Evolutionary conservation across 2,797 vertebrate genomes (phyloP).

Genomic region (Vireo griseus): DNA sequence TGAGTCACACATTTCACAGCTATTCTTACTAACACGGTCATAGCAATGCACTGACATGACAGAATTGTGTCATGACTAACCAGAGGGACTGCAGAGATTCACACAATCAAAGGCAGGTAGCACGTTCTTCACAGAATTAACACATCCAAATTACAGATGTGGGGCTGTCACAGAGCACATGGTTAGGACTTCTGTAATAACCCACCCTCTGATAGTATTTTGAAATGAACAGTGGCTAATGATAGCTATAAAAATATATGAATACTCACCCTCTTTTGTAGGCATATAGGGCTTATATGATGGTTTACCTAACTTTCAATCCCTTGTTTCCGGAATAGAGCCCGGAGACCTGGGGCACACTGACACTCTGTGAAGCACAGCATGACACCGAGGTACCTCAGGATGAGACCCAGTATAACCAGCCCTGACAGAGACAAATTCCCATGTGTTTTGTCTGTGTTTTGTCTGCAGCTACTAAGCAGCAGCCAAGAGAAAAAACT

Average conservation of each 20-base stretch:
- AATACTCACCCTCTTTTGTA: background rate
- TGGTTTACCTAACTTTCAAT: background rate
- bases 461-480: background rate
- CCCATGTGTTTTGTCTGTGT: background rate
- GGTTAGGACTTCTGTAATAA: background rate
- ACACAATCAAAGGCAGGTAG: background rate
- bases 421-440: background rate
- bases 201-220: background rate
- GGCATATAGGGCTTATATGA: background rate
- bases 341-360: rapidly evolving
- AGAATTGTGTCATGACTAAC: rapidly evolving
- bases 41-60: background rate
- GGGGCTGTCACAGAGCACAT: background rate
- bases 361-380: background rate
- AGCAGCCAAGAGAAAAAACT: background rate
- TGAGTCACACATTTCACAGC: background rate
- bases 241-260: background rate
- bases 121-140: background rate
- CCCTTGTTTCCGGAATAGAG: background rate
- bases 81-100: background rate
- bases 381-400: background rate
- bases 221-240: background rate
- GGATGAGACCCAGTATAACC: background rate
- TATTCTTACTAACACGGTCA: background rate
- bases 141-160: background rate